Percentiles rank a stretch among this genome's conserved stretches.
These are phyloP conservation scores for Trachelipus rathkii DNA, from an alignment of 1,140 invertebrate species.

Conservation along the genomic window DNA sequence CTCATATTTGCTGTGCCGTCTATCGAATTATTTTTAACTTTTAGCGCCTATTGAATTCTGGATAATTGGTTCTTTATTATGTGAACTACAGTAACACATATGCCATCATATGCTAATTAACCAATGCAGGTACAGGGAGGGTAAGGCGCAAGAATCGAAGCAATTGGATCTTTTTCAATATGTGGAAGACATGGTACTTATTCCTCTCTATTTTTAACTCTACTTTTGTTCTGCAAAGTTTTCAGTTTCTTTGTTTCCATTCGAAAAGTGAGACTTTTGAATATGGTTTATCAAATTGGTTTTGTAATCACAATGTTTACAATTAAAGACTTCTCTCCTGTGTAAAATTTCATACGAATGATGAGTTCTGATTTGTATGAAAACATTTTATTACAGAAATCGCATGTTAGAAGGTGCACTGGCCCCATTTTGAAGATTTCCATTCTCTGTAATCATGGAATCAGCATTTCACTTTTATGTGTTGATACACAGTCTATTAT, in stretches of 20 bases:
- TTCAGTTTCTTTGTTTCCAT: not conserved
- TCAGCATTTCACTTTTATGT: slow-evolving; percentile 34
- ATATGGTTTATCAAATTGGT: slow-evolving; percentile 50
- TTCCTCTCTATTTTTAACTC: not conserved
- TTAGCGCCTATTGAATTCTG: too few species aligned
- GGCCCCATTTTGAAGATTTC: slow-evolving; percentile 39
- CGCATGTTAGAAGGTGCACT: slow-evolving; percentile 38
- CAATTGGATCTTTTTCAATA: not conserved
- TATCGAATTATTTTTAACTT: too few species aligned
- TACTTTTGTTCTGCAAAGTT: not conserved
- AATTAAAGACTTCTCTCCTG: slow-evolving; percentile 50
- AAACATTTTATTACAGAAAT: slow-evolving; percentile 41
- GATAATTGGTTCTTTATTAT: too few species aligned
- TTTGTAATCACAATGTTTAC: slow-evolving; percentile 48
- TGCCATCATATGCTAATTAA: too few species aligned
- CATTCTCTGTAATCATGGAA: slow-evolving; percentile 30
- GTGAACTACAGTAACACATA: too few species aligned
- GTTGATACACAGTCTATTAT: slow-evolving; percentile 40
- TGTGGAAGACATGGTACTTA: not conserved
- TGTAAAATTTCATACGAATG: slow-evolving; percentile 52
- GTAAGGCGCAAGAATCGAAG: not conserved
- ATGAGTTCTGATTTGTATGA: slow-evolving; percentile 40
- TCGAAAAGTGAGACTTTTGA: slow-evolving; percentile 16
- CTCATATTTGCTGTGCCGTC: too few species aligned
- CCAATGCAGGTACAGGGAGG: too few species aligned